phyloP scores from a whole-genome alignment of 1,140 invertebrate species.

The Lysiphlebus fabarum region DNA sequence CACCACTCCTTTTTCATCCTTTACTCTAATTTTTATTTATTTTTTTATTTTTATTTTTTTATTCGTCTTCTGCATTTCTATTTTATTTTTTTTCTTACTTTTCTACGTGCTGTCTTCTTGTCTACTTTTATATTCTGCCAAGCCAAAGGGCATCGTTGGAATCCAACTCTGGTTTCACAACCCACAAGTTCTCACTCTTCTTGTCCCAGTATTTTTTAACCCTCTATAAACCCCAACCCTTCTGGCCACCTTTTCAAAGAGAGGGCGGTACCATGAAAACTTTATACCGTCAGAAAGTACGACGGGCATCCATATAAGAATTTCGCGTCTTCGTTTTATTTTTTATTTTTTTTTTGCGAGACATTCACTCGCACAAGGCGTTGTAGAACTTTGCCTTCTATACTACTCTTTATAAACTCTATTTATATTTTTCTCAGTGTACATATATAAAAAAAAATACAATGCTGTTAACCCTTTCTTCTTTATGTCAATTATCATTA shows the following conservation, averaged over 20 bases:
- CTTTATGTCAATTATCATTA: too few species aligned
- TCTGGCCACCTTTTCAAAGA: constrained; percentile 1
- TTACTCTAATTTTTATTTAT: too few species aligned
- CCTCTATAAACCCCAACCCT: not conserved
- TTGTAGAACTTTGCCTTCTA: constrained; percentile 1
- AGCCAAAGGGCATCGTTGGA: too few species aligned
- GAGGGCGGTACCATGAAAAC: constrained; percentile 15
- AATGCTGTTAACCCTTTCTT: too few species aligned
- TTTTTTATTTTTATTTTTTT: too few species aligned
- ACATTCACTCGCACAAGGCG: not conserved
- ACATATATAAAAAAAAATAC: too few species aligned
- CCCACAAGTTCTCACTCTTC: not conserved
- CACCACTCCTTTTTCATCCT: not conserved
- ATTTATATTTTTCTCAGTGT: too few species aligned
- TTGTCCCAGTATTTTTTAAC: not conserved
- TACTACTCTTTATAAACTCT: not conserved
- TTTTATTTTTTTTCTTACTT: too few species aligned
- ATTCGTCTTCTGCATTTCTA: too few species aligned
- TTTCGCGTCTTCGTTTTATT: not conserved
- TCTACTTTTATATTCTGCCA: too few species aligned
- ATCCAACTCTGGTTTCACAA: too few species aligned
- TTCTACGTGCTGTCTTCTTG: too few species aligned
- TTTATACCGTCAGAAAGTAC: constrained; percentile 20
- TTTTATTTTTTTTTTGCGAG: not conserved
- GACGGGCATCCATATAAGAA: constrained; percentile 10